Evolutionary conservation across 2,888 invertebrate species (phyloP), one percentile per base, ranked within the genome.

Genomic region (Drosophila pegasa): DNA sequence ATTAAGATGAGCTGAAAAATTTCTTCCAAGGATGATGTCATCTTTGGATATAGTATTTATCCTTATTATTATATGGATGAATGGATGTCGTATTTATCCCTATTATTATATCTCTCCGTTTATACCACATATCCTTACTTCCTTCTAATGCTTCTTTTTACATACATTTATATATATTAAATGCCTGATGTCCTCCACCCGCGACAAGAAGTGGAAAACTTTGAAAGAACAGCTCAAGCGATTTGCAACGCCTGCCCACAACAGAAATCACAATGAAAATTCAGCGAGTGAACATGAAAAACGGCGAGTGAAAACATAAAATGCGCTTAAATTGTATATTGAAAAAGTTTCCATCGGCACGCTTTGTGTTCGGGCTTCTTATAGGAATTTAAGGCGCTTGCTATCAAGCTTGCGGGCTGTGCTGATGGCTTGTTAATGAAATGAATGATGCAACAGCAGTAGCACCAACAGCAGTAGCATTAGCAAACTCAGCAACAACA

Each of bases 301-400:
- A 54, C 40, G 48, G 29, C 57, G 57, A 62, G 61, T 61, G 57
- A 66, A 57, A 68, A 54, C 66, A 75, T 62, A 66, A 74, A 69
- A 64, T 57, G 43, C 56, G 58, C 56, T 69, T 79, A 64, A 82
- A 77, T 69, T 66, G 68, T 72, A 76, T 82, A 80, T 80, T 75
- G 79, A 79, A 74, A 80, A 80, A 80, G 77, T 80, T 80, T 80
- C 62, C 37, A 57, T 62, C 50, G 37, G 58, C 56, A 51, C 60
- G 60, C 41, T 60, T 58, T 57, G 18, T 29, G 45, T 38, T 60
- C 40, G 43, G 48, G 37, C 51, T 55, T 58, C 45, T 57, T 45
- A 37, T 55, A 66, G 35, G 54, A 69, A 50, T 74, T 73, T 54
- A 74, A 69, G 55, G 55, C 38, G 41, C 41, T 41, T 35, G 47